Evolutionary conservation across 92 coral and sea anemone genomes (phyloP).

Genomic region (Scolanthus callimorphus): DNA sequence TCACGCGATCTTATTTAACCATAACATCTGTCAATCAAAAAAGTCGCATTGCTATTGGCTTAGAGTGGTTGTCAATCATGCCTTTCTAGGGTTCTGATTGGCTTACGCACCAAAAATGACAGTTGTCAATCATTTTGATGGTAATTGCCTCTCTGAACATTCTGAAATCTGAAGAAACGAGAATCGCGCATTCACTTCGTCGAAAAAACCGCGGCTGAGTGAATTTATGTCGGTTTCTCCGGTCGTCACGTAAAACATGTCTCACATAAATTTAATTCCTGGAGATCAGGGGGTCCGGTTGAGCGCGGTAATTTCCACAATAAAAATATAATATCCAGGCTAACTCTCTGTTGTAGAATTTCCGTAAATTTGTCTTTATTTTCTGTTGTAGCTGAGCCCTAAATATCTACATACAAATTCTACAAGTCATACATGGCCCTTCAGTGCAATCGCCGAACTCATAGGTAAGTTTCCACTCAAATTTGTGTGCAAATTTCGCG

Average conservation of each 20-base stretch:
- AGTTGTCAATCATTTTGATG: conserved; percentile 14
- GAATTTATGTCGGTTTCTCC: neutral
- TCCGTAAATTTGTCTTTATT: neutral
- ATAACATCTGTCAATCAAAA: no score
- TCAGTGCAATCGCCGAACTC: conserved; percentile 97
- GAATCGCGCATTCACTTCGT: conserved; percentile 23
- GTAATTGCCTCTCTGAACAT: neutral
- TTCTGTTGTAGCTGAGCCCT: conserved; percentile 92
- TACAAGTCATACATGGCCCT: conserved; percentile 99
- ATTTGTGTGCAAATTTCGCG: no score
- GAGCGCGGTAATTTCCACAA: conserved; percentile 92
- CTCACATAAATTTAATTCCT: conserved; percentile 42
- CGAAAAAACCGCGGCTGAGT: neutral
- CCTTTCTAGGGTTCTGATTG: no score
- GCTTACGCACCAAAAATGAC: no score
- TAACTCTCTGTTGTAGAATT: no score
- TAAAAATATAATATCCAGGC: conserved; percentile 9
- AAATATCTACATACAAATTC: conserved; percentile 98
- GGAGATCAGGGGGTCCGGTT: conserved; percentile 81
- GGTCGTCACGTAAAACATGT: conserved; percentile 9
- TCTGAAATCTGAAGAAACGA: neutral
- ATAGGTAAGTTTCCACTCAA: no score
- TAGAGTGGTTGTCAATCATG: no score
- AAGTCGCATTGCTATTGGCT: no score
- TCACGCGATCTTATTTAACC: no score